Conservation (phyloP, 2,113 vertebrate species). For the Morone saxatilis region DNA sequence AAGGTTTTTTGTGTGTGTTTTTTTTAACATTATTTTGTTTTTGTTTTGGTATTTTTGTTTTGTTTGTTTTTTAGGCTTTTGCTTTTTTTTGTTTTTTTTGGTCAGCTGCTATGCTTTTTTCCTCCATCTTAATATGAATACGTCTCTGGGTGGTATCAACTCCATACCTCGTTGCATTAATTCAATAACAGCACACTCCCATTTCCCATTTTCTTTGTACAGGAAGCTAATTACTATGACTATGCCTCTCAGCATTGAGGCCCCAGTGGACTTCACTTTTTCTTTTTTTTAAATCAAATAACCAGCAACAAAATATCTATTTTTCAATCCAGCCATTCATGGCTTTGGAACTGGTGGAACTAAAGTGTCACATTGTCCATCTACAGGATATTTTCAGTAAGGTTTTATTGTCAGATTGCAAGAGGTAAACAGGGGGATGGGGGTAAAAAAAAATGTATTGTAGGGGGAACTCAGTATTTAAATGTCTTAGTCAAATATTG, state of each 20-base stretch:
- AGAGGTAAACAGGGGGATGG: constrained; percentile 44
- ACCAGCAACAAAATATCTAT: constrained; percentile 81
- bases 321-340: constrained; percentile 75
- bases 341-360: constrained; percentile 50
- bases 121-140: constrained; percentile 54
- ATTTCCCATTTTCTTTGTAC: constrained; percentile 49
- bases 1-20: not conserved
- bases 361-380: constrained; percentile 54
- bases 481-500: constrained; percentile 80
- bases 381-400: constrained; percentile 64
- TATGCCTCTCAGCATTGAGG: constrained; percentile 47
- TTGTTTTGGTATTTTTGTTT: constrained; percentile 11
- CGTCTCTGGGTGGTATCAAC: constrained; percentile 72
- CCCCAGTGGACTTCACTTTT: constrained; percentile 20
- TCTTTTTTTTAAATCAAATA: constrained; percentile 31
- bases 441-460: constrained; percentile 58
- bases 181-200: constrained; percentile 55
- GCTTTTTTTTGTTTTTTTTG: constrained; percentile 3
- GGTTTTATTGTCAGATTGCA: constrained; percentile 62
- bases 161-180: constrained; percentile 75
- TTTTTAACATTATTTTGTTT: constrained; percentile 24
- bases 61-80: constrained; percentile 20
- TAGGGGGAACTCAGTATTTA: constrained; percentile 82
- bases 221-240: constrained; percentile 53
- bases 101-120: constrained; percentile 57